phyloP scores from a whole-genome alignment of 2,113 vertebrate species.

The Trematomus loennbergii region DNA sequence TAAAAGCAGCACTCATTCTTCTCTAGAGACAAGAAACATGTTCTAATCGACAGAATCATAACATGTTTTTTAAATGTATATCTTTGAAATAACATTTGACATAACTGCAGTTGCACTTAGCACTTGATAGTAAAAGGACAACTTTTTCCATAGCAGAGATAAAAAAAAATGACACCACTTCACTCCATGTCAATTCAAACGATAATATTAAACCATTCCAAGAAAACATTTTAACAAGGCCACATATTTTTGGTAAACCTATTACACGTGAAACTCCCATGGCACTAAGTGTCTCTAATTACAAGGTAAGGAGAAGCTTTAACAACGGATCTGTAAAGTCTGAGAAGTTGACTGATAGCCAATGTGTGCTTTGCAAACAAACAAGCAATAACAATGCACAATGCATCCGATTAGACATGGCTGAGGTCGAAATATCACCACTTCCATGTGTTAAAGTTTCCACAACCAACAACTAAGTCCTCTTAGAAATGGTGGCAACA shows the following conservation, averaged over 20 bases:
- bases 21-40: too few species aligned
- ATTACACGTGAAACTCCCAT: constrained; percentile 15
- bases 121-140: background rate
- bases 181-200: background rate
- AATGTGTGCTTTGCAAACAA: constrained; percentile 12
- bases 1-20: background rate
- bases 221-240: constrained; percentile 3
- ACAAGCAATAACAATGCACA: background rate
- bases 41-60: too few species aligned
- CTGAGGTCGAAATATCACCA: background rate
- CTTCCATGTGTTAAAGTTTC: background rate
- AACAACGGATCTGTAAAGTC: constrained; percentile 49
- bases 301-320: constrained; percentile 54
- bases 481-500: background rate
- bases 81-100: background rate
- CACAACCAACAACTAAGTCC: too few species aligned
- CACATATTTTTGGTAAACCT: constrained; percentile 15
- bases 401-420: background rate
- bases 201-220: constrained; percentile 5
- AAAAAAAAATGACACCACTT: background rate
- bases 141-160: background rate
- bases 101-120: background rate
- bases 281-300: constrained; percentile 64
- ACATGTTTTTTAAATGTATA: too few species aligned
- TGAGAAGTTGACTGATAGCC: constrained; percentile 9